Conservation (phyloP, 2,888 invertebrate species). For the Pandemis corylana region DNA sequence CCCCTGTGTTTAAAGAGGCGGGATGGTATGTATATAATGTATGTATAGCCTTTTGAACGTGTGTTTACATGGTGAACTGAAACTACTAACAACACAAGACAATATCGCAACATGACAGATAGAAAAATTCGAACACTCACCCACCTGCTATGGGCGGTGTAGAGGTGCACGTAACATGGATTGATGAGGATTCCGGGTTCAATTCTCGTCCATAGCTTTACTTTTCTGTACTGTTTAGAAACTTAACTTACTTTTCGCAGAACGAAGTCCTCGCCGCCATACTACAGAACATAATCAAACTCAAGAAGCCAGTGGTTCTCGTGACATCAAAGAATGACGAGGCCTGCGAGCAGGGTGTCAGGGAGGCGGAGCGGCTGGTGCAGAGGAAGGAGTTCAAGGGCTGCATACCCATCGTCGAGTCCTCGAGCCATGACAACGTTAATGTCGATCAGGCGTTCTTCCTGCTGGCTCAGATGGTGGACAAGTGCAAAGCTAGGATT, state of each 20-base stretch:
- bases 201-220: too few relatives aligned
- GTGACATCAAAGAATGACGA: constrained; percentile 99
- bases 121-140: too few relatives aligned
- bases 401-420: constrained; percentile 95
- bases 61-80: too few relatives aligned
- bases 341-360: constrained; percentile 92
- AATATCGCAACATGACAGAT: too few relatives aligned
- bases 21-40: too few relatives aligned
- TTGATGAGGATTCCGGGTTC: too few relatives aligned
- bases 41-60: too few relatives aligned
- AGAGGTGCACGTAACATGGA: too few relatives aligned
- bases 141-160: too few relatives aligned
- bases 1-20: too few relatives aligned
- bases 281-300: constrained; percentile 93
- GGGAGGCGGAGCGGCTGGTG: constrained; percentile 95
- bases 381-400: constrained; percentile 95
- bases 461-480: constrained; percentile 95
- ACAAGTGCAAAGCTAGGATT: constrained; percentile 92
- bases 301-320: constrained; percentile 97
- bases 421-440: constrained; percentile 97
- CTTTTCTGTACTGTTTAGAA: too few relatives aligned
- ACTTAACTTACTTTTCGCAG: constrained; percentile 52
- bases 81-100: too few relatives aligned
- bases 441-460: constrained; percentile 97
- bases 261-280: constrained; percentile 93